Base-by-base conservation (phyloP, 2,797 vertebrate genomes). In the Argentina silus region DNA sequence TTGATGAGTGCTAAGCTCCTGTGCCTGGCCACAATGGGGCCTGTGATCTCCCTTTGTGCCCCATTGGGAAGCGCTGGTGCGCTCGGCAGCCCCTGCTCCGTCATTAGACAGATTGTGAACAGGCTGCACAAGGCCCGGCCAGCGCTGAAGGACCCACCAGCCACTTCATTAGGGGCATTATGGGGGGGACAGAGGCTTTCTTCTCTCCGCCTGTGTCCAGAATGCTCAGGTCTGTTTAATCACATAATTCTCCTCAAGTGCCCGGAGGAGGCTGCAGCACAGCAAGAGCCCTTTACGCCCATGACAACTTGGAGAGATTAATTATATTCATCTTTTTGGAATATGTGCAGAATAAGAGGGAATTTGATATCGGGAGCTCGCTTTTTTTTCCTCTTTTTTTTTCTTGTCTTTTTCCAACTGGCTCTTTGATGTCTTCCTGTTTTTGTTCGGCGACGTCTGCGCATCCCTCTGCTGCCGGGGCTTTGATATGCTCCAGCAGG, bases 151-250 rank as follows among this genome's bases (percentile, higher is more conserved):
- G 94, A 96, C 95, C 95, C 94, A 95, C 94, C 95, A 91, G 95
- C 94, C 96, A 96, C 96, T 98, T 99, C 96, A 98, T 98, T 98
- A 97, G 94, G 93, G 85, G 91, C 94, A 96, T 97, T 96, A 97
- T 95, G 95, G 88, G 23, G 88, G 89, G 94, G 93, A 94, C 95
- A 77, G 94, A 93, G 92, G 94, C 95, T 96, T 96, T 97, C 94
- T 97, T 96, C 94, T 95, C 88, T 89, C 88, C 73, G 89, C 93
- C 94, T 95, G 84, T 95, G 95, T 96, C 95, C 93, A 95, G 94
- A 96, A 97, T 93, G 95, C 94, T 95, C 94, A 96, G 94, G 95
- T 98, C 96, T 95, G 95, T 96, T 97, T 97, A 97, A 98, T 96
- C 95, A 94, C 93, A 88, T 96, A 96, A 97, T 96, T 96, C 95